A percentile compares a stretch with the other conserved stretches of the same genome.
Conservation (phyloP, 2,888 invertebrate species). For the Latrodectus elegans region DNA sequence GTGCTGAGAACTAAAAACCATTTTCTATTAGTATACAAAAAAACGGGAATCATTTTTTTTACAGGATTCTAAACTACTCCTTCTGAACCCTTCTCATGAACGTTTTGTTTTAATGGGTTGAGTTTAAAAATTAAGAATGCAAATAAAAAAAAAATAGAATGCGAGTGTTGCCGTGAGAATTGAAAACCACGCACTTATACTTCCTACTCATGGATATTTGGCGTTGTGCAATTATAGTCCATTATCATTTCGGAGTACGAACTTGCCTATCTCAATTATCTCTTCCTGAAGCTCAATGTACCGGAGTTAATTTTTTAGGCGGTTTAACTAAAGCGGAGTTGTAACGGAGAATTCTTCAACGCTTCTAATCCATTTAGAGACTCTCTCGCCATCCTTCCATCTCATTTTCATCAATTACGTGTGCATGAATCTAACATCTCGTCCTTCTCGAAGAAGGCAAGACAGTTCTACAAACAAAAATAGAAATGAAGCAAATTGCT, state of each 20-base stretch:
- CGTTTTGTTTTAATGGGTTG: conserved; percentile 5
- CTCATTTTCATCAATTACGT: neutral
- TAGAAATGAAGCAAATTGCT: neutral
- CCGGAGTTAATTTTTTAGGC: neutral
- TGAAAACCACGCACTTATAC: neutral
- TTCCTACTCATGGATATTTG: neutral
- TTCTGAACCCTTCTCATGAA: neutral
- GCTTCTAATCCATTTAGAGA: neutral
- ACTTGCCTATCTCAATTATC: neutral
- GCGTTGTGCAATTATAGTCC: neutral
- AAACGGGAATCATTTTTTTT: too few species aligned
- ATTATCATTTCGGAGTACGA: neutral
- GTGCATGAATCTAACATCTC: neutral
- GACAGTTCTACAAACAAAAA: neutral
- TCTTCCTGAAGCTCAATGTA: neutral
- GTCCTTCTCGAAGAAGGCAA: neutral
- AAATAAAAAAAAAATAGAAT: neutral
- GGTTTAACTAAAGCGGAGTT: neutral
- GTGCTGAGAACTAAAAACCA: too few species aligned
- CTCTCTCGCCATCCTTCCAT: neutral
- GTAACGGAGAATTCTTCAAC: neutral
- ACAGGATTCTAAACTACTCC: too few species aligned
- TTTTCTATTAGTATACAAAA: too few species aligned
- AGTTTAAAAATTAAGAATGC: conserved; percentile 1
- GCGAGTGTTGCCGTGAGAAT: neutral